Evolutionary conservation across 2,113 vertebrate species (phyloP), one percentile per base, ranked within the genome.

Genomic region (Entosphenus tridentatus): DNA sequence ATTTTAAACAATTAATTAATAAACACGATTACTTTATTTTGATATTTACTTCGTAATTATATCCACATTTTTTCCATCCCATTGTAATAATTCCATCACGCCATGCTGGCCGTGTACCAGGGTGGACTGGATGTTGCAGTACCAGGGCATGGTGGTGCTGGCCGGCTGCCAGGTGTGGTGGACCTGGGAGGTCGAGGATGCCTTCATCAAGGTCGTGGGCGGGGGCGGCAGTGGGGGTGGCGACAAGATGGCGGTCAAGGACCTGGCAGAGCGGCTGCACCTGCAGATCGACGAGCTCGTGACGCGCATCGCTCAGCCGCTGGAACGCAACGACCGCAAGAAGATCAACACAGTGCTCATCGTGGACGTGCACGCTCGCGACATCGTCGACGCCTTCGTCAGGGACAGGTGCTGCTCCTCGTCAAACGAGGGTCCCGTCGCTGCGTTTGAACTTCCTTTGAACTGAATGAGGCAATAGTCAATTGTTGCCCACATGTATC

Each of bases 141-240:
- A 85, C 76, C 89, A 96, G 73, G 89, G 90, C 55, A 95, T 96
- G 92, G 82, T 89, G 76, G 89, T 95, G 72, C 79, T 98, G 75
- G 90, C 88, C n/a, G 83, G 82, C 57, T 88, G 80, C 74, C 90
- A 97, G 77, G 86, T 96, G 71, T 98, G 92, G 92, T 98, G 93
- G 93, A 97, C 93, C 5, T 96, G 87, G 88, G 83, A 95, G 72
- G 88, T 98, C 10, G 92, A 97, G 67, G 85, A 98, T 0, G 80
- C 92, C 57, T 96, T 98, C 75, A 71, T 57, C 10, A 83, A 81
- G 67, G 76, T 89, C 68, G 80, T 82, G 72, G 74, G 75, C 1
- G 39, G 39, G 39, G 39, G 39, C 39, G 39, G 39, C 39, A 39
- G 39, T 39, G 39, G 6, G 39, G 39, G 39, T 39, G 93, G 93